Evolutionary conservation across 2,113 vertebrate species (phyloP).

Genomic region (Lanius collurio): DNA sequence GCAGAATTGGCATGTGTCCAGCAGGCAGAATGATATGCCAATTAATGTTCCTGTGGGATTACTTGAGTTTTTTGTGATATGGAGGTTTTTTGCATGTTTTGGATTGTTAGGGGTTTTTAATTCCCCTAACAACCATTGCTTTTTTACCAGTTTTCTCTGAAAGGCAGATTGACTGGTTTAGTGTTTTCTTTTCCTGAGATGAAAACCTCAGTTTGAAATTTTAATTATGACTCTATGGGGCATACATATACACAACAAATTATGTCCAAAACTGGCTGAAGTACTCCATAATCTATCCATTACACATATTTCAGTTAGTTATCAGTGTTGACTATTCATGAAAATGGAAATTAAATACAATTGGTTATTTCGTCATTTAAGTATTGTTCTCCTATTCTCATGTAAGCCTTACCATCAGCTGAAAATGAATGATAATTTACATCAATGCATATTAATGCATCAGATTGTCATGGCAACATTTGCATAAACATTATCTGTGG

Average conservation of each 20-base stretch:
- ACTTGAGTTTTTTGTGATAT: neutral
- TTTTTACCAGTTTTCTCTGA: neutral
- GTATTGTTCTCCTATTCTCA: neutral
- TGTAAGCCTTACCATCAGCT: neutral
- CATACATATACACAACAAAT: neutral
- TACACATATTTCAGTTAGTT: neutral
- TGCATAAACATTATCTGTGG: neutral
- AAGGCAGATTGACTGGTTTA: neutral
- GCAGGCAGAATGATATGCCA: neutral
- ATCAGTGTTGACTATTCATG: neutral
- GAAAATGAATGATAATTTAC: neutral
- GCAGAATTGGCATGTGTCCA: neutral
- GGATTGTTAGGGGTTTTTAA: neutral
- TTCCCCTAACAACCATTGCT: neutral
- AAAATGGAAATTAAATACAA: neutral
- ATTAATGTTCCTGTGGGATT: neutral
- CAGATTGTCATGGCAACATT: neutral
- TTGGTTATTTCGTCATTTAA: neutral
- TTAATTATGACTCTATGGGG: neutral
- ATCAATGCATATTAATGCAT: neutral
- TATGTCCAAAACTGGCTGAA: neutral
- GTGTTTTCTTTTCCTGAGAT: neutral
- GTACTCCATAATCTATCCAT: neutral
- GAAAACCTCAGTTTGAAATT: neutral
- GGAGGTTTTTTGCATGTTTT: fast-evolving